Evolutionary conservation across 92 coral and sea anemone species (phyloP).

Genomic region (Plumapathes pennacea): DNA sequence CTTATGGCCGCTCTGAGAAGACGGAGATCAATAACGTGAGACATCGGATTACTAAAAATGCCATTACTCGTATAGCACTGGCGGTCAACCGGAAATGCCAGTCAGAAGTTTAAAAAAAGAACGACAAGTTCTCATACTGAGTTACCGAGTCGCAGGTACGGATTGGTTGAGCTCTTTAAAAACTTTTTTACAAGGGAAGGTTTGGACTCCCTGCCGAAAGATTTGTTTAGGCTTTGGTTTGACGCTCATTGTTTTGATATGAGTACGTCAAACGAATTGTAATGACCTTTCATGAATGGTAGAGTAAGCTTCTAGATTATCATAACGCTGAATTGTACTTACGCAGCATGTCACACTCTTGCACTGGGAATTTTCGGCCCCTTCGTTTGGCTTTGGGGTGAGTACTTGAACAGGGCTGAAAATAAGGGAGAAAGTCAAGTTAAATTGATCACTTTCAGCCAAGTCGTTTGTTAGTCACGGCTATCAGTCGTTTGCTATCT

Average conservation of each 20-base stretch:
- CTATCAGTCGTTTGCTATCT: conserved; percentile 3
- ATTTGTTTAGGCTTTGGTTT: too few species aligned
- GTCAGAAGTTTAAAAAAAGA: too few species aligned
- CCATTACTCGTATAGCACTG: too few species aligned
- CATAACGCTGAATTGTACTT: conserved; percentile 21
- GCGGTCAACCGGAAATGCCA: too few species aligned
- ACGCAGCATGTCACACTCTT: conserved; percentile 52
- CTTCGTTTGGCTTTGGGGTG: conserved; percentile 9
- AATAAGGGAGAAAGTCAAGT: conserved; percentile 5
- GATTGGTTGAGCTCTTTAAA: too few species aligned
- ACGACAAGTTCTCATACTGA: too few species aligned
- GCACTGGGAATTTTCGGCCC: conserved; percentile 23
- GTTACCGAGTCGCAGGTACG: too few species aligned
- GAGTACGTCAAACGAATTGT: conserved; percentile 14
- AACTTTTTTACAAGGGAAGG: neutral
- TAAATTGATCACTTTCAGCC: neutral
- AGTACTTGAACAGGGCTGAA: conserved; percentile 2
- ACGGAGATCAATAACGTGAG: too few species aligned
- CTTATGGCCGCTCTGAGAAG: too few species aligned
- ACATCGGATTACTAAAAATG: too few species aligned
- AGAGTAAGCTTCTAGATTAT: too few species aligned
- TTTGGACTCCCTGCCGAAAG: conserved; percentile 1
- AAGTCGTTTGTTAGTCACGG: neutral
- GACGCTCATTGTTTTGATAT: conserved; percentile 20
- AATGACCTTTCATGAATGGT: conserved; percentile 11